Evolutionary conservation across 2,888 invertebrate species (phyloP).

Genomic region (Dolichopus griseipennis): DNA sequence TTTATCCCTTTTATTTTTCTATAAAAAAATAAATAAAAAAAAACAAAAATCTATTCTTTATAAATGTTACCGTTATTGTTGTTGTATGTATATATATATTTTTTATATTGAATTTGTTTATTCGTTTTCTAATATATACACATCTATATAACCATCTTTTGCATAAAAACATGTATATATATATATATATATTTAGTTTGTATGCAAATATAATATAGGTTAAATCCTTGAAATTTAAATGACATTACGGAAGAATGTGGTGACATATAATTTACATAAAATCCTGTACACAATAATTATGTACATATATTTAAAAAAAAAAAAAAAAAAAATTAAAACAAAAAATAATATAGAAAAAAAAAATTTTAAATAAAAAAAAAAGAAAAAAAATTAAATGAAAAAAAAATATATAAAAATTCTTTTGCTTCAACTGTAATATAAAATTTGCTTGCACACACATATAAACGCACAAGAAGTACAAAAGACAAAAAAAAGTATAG

Average conservation of each 20-base stretch:
- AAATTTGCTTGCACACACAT: too few species aligned
- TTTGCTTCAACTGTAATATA: neutral
- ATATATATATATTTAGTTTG: neutral
- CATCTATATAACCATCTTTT: too few species aligned
- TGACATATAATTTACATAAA: conserved; percentile 4
- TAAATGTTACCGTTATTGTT: neutral
- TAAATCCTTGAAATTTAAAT: conserved; percentile 6
- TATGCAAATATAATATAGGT: neutral
- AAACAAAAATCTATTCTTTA: too few species aligned
- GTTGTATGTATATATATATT: neutral
- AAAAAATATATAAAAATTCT: neutral
- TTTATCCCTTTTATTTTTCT: neutral
- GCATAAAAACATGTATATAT: too few species aligned
- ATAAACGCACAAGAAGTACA: neutral
- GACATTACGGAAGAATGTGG: conserved; percentile 6
- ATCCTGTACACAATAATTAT: conserved; percentile 1
- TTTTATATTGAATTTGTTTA: too few species aligned
- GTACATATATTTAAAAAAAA: neutral
- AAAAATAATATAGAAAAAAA: neutral
- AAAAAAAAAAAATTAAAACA: neutral
- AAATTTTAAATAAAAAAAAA: too few species aligned
- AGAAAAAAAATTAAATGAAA: neutral
- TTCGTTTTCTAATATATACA: too few species aligned
- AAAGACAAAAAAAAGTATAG: neutral
- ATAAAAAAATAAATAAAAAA: neutral